Conservation (phyloP, 2,888 invertebrate species). For the Agrilus cyanescens region DNA sequence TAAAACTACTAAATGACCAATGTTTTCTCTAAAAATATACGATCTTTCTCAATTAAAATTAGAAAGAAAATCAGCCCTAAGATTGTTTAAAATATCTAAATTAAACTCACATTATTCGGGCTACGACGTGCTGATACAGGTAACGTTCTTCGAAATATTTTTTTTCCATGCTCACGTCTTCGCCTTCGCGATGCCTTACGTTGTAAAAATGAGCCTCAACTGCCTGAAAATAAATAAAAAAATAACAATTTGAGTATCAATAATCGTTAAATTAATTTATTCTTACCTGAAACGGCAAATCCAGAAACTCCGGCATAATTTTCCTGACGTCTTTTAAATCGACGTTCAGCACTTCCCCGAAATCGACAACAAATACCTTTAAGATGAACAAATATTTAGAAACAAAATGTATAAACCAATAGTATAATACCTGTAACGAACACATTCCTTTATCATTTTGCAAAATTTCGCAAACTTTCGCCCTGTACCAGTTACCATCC, state of each 20-base stretch:
- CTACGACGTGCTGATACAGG: conserved; percentile 1
- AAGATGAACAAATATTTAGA: not conserved
- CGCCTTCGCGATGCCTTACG: conserved; percentile 4
- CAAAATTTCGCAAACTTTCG: conserved; percentile 4
- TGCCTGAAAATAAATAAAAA: conserved; percentile 8
- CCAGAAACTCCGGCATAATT: conserved; percentile 4
- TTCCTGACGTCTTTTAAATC: conserved; percentile 5
- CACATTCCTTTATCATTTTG: not conserved
- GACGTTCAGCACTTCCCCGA: conserved; percentile 4
- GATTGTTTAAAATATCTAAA: not conserved
- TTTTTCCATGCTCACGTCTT: not conserved
- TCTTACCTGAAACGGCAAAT: conserved; percentile 7
- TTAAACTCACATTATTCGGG: conserved; percentile 9
- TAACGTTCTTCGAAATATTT: conserved; percentile 5
- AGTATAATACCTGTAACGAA: no score
- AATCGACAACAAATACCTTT: conserved; percentile 10
- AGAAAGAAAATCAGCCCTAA: not conserved
- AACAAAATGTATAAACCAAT: no score
- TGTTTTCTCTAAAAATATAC: conserved; percentile 2
- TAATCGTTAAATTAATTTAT: not conserved
- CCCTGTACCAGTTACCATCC: conserved; percentile 8
- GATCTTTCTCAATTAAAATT: not conserved
- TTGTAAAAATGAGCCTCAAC: conserved; percentile 9
- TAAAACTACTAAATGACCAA: conserved; percentile 8
- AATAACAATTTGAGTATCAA: not conserved